Evolutionary conservation across 2,797 vertebrate species (phyloP), one percentile per base, ranked within the genome.

Genomic region (Pangasius larnaudii): DNA sequence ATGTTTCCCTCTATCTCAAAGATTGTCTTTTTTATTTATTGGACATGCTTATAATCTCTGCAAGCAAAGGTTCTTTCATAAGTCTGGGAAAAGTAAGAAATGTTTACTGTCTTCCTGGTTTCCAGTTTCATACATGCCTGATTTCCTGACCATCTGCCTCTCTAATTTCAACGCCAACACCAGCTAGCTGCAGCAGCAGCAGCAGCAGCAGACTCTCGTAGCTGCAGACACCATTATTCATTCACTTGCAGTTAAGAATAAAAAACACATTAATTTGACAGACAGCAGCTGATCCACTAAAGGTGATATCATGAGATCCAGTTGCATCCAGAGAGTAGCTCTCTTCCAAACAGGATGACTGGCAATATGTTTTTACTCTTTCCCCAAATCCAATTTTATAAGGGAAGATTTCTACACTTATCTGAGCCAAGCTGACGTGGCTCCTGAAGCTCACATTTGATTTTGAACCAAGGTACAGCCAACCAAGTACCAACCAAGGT

Each of bases 111-210:
- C 92, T 92, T 85, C 91, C 87, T 91, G 84, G 78, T 87, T 91
- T 93, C 87, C 93, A 81, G 84, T 86, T 92, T 86, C 87, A 89
- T 90, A 93, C 92, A 91, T 30, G 63, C 13, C 79, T 89, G 0
- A 89, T 92, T 93, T 94, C 92, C 92, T 91, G 75, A 87, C 83
- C 84, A 82, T 89, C 90, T 91, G 91, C 74, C 11, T 90, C 22
- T 90, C 88, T 77, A 24, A 77, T 80, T 30, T 56, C 88, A 85
- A 33, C 56, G 85, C 91, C 86, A 86, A 24, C 53, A n/a, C 22
- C n/a, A 36, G 39, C 53, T 49, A 61, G 16, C n/a, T n/a, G 11
- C 49, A 51, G 49, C 51, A 51, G 11, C 49, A 53, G 79, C 22
- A 81, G 81, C n/a, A 53, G 30, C 39, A 39, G 58, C 72, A 27